Evolutionary conservation across 2,888 invertebrate species (phyloP).

Genomic region (Diachrysia chrysitis): DNA sequence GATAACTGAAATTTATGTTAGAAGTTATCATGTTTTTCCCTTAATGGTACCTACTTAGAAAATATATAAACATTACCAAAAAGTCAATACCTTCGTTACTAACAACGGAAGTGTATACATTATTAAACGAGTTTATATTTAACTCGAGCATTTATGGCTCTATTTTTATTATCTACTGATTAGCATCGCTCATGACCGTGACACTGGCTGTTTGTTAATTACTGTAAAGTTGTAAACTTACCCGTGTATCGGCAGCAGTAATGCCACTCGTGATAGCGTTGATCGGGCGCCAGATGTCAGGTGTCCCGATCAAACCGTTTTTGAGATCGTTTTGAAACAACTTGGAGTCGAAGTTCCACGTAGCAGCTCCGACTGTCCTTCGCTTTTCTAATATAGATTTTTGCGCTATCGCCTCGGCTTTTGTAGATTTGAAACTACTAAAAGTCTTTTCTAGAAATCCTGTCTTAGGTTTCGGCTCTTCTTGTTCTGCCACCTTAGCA

Average conservation of each 20-base stretch:
- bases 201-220: constrained; percentile 51
- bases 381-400: constrained; percentile 90
- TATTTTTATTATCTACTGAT: constrained; percentile 42
- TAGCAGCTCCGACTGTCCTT: constrained; percentile 91
- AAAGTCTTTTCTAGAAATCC: constrained; percentile 87
- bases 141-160: constrained; percentile 25
- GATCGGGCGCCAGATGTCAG: constrained; percentile 92
- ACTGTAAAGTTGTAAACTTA: constrained; percentile 67
- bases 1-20: constrained; percentile 14
- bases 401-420: constrained; percentile 81
- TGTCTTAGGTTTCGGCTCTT: constrained; percentile 84
- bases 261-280: constrained; percentile 91
- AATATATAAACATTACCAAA: constrained; percentile 23
- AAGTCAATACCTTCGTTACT: constrained; percentile 14
- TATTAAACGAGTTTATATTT: constrained; percentile 28
- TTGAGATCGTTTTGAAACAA: constrained; percentile 90
- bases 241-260: constrained; percentile 85
- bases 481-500: constrained; percentile 80
- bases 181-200: constrained; percentile 47
- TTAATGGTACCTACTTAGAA: constrained; percentile 3
- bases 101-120: constrained; percentile 18
- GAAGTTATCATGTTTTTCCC: constrained; percentile 23
- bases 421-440: constrained; percentile 83
- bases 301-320: constrained; percentile 90
- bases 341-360: constrained; percentile 91